These are phyloP conservation scores for Acipenser oxyrinchus DNA, from an alignment of 2,797 vertebrate species.

Conservation along the genomic window DNA sequence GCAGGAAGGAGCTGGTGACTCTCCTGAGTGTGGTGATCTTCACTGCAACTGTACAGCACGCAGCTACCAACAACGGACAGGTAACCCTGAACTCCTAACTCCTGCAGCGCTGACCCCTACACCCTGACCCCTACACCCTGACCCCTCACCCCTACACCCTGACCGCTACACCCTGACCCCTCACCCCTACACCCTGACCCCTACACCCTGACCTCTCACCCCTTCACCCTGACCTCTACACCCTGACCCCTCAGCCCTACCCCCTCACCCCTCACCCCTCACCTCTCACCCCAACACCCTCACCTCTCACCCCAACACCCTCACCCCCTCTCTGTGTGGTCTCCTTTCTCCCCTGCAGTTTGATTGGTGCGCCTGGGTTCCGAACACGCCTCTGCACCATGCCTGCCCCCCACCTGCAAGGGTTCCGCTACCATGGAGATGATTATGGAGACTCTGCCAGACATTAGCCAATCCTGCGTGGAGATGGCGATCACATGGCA, in stretches of 20 bases:
- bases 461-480: constrained; percentile 67
- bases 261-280: too few species aligned
- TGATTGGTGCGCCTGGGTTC: constrained; percentile 71
- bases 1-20: constrained; percentile 46
- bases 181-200: too few species aligned
- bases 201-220: background rate
- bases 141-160: too few species aligned
- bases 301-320: too few species aligned
- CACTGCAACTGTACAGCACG: constrained; percentile 52
- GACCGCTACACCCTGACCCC: rapidly evolving
- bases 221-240: constrained; percentile 19
- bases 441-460: constrained; percentile 67
- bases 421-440: constrained; percentile 60
- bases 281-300: background rate
- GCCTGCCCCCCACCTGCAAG: constrained; percentile 61
- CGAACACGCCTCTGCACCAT: constrained; percentile 75
- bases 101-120: constrained; percentile 14
- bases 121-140: constrained; percentile 17
- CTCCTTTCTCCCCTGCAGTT: constrained; percentile 43
- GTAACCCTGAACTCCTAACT: constrained; percentile 27
- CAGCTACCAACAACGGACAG: constrained; percentile 68
- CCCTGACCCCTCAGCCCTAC: background rate
- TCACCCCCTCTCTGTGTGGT: background rate
- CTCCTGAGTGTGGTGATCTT: constrained; percentile 53
- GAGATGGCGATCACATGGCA: constrained; percentile 76